phyloP scores from a whole-genome alignment of 2,113 vertebrate genomes.

The Rhinolophus sinicus region DNA sequence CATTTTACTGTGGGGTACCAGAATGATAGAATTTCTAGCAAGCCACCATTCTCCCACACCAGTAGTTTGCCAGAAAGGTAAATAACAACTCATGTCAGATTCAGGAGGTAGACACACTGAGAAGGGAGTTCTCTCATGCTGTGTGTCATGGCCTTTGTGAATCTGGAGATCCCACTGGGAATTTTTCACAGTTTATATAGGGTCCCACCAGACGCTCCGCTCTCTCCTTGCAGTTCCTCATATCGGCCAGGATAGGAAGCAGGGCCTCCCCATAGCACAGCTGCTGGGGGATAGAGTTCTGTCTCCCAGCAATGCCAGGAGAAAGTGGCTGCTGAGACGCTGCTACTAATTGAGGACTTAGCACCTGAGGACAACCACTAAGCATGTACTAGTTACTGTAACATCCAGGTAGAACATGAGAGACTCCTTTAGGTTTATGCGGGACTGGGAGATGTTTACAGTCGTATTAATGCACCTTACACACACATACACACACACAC shows the following conservation, averaged over 20 bases:
- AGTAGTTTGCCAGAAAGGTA: not conserved
- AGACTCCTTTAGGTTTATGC: not conserved
- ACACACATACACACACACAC: not conserved
- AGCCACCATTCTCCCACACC: not conserved
- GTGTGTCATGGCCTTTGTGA: not conserved
- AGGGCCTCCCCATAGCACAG: not conserved
- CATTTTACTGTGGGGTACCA: not conserved
- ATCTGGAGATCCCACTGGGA: not conserved
- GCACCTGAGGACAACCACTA: not conserved
- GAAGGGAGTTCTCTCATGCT: not conserved
- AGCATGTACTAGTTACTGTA: not conserved
- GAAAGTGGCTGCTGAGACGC: not conserved
- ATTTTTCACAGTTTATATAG: not conserved
- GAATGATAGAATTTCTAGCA: not conserved
- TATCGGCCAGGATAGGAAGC: not conserved
- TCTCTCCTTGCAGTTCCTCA: not conserved
- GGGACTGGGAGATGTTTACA: not conserved
- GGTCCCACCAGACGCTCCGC: no score
- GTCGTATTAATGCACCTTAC: no score
- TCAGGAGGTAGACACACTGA: not conserved
- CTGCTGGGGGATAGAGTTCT: not conserved
- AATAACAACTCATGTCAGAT: no score
- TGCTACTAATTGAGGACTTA: conserved; percentile 21
- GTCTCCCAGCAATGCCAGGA: not conserved
- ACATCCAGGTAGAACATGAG: not conserved